Conservation (phyloP, 1,140 invertebrate species). For the Zaprionus davidi region DNA sequence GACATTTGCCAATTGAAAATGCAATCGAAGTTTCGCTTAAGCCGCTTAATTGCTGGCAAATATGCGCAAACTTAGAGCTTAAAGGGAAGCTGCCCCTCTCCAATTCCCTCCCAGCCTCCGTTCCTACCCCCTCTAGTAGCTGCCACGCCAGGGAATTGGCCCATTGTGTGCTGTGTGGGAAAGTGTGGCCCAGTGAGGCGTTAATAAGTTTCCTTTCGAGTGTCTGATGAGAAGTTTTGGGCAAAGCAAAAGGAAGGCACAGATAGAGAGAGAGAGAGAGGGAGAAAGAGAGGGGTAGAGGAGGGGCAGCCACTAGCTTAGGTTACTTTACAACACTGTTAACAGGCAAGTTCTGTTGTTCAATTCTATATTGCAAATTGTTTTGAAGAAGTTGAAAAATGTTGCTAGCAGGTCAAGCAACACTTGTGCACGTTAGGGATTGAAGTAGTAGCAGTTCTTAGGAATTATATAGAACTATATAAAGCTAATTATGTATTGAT, state of each 20-base stretch:
- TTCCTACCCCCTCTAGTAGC: background rate
- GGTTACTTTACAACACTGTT: background rate
- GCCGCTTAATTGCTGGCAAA: constrained; percentile 73
- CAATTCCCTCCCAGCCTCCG: background rate
- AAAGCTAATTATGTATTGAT: no score
- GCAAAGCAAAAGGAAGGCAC: constrained; percentile 13
- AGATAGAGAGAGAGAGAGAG: background rate
- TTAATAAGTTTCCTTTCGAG: constrained; percentile 60
- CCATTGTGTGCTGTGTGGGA: background rate
- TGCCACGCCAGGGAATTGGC: background rate
- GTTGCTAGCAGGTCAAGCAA: no score
- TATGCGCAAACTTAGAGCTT: constrained; percentile 21
- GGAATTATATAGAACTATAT: no score
- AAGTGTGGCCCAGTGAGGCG: constrained; percentile 51
- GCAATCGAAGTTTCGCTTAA: constrained; percentile 48
- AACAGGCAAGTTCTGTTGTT: background rate
- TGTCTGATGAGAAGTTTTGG: background rate
- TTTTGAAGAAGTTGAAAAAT: no score
- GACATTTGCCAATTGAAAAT: constrained; percentile 39
- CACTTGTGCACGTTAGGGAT: no score
- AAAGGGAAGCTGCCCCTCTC: background rate
- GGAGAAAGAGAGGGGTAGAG: background rate
- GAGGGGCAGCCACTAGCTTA: background rate
- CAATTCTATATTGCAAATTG: no score
- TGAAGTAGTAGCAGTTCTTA: no score